Conservation (phyloP, 2,797 vertebrate species). For the Sebastes minor region DNA sequence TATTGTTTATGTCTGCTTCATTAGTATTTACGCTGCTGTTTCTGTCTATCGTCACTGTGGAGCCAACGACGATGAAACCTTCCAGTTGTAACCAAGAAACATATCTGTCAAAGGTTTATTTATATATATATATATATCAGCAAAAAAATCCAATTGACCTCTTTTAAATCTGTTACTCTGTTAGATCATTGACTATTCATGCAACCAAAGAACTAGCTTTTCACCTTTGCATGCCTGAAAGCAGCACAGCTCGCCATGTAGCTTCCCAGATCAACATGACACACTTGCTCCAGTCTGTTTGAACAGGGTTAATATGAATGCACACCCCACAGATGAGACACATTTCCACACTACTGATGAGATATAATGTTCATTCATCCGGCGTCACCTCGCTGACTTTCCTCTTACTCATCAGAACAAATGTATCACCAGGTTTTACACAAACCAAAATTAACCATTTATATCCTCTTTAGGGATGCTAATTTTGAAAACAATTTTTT, state of each 20-base stretch:
- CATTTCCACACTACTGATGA: conserved; percentile 28
- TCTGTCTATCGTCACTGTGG: conserved; percentile 37
- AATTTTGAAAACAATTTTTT: rapidly evolving
- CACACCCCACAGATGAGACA: conserved; percentile 24
- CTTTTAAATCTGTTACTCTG: background rate
- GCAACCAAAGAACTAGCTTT: conserved; percentile 11
- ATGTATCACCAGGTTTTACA: conserved; percentile 12
- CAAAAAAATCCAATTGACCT: conserved; percentile 4
- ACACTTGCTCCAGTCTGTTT: conserved; percentile 7
- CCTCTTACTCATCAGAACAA: conserved; percentile 9
- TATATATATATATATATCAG: background rate
- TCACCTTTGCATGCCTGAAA: conserved; percentile 4
- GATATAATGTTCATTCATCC: conserved; percentile 28
- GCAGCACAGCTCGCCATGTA: background rate
- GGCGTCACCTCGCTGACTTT: conserved; percentile 24
- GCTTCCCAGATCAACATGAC: conserved; percentile 2
- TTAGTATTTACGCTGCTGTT: conserved; percentile 38
- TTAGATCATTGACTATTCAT: conserved; percentile 1
- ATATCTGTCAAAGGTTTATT: conserved; percentile 1
- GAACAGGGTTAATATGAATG: conserved; percentile 18
- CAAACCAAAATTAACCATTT: background rate
- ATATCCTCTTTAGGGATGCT: background rate
- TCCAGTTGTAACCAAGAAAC: conserved; percentile 8
- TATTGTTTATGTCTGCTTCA: conserved; percentile 43
- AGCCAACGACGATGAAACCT: background rate